phyloP scores from a whole-genome alignment of 2,797 vertebrate species.

The Sciurus carolinensis region DNA sequence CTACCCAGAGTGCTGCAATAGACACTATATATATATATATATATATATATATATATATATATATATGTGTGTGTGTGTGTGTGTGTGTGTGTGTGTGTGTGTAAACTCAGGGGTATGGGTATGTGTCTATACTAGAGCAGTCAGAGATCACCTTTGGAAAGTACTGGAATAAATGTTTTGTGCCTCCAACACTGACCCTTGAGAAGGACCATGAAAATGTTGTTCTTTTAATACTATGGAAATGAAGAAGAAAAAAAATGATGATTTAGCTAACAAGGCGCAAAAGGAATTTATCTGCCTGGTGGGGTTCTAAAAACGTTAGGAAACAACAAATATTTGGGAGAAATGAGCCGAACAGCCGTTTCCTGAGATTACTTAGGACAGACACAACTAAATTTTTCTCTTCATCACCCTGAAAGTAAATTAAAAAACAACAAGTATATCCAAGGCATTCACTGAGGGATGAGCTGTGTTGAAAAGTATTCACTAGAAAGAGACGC shows the following conservation, averaged over 20 bases:
- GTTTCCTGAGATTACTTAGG: not conserved
- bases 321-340: not conserved
- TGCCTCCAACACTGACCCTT: not conserved
- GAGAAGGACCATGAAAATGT: not conserved
- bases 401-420: not conserved
- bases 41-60: too few species aligned
- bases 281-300: not conserved
- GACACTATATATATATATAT: not conserved
- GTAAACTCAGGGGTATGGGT: too few species aligned
- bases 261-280: not conserved
- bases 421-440: not conserved
- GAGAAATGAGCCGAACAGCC: not conserved
- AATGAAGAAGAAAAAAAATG: not conserved
- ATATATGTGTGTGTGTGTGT: too few species aligned
- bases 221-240: not conserved
- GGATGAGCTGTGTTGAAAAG: not conserved
- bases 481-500: fast-evolving
- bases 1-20: not conserved
- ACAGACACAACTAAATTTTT: not conserved
- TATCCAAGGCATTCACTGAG: not conserved
- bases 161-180: not conserved
- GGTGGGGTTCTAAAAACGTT: not conserved
- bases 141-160: not conserved
- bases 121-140: too few species aligned
- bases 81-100: too few species aligned